These are phyloP conservation scores for Mesoligia furuncula DNA, from an alignment of 2,888 invertebrate genomes.

Conservation along the genomic window DNA sequence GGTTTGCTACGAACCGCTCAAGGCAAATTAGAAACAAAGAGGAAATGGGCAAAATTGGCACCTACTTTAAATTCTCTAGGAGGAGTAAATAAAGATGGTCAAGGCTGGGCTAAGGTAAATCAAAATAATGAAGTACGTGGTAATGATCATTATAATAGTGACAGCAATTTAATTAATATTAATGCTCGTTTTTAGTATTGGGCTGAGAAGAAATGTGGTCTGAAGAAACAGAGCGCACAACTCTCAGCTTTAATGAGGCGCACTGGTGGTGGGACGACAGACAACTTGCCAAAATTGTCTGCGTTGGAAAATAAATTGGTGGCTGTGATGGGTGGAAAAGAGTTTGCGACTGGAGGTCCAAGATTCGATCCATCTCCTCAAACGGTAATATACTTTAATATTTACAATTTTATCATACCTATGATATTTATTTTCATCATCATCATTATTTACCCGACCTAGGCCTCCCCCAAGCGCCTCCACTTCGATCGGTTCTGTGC, in stretches of 20 bases:
- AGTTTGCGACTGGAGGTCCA: neutral
- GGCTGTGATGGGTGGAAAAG: slow-evolving; percentile 2
- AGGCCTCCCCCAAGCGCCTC: too few relatives aligned
- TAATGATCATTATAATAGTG: neutral
- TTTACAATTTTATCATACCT: neutral
- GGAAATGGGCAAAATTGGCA: slow-evolving; percentile 9
- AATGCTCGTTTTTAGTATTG: neutral
- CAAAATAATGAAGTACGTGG: neutral
- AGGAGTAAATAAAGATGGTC: slow-evolving; percentile 6
- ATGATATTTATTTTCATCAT: neutral
- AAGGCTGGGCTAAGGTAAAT: slow-evolving; percentile 18
- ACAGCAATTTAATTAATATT: neutral
- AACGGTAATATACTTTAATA: slow-evolving; percentile 5
- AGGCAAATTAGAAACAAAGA: slow-evolving; percentile 11
- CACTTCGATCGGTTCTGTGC: too few relatives aligned
- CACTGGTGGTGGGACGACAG: neutral
- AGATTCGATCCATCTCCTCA: slow-evolving; percentile 5
- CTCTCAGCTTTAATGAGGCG: neutral
- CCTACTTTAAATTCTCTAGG: slow-evolving; percentile 8
- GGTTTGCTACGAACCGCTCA: slow-evolving; percentile 1
- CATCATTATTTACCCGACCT: too few relatives aligned
- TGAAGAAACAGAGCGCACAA: neutral
- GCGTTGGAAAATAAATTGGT: neutral
- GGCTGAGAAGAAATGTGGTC: neutral
- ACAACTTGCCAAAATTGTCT: neutral